A percentile compares a stretch with the other conserved stretches of the same genome.
Conservation (phyloP, 2,888 invertebrate genomes). For the Pediacus dermestoides region DNA sequence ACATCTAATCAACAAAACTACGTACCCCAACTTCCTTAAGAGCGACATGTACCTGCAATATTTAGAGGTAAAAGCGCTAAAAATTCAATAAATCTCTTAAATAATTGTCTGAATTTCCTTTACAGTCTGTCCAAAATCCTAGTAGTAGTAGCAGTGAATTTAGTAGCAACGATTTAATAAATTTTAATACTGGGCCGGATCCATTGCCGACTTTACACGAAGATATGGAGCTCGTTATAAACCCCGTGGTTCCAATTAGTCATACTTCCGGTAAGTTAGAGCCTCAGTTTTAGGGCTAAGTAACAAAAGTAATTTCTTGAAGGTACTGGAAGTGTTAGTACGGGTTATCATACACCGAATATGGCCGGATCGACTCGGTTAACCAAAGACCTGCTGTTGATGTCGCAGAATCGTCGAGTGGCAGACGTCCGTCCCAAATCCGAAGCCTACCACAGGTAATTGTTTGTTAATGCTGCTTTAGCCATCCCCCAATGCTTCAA, state of each 20-base stretch:
- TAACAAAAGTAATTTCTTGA: constrained; percentile 12
- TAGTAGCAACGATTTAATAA: constrained; percentile 44
- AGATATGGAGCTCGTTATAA: constrained; percentile 67
- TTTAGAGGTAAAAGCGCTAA: constrained; percentile 61
- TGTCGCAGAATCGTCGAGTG: constrained; percentile 69
- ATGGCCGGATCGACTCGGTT: constrained; percentile 55
- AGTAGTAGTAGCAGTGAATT: constrained; percentile 45
- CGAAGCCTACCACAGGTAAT: constrained; percentile 66
- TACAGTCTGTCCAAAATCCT: constrained; percentile 43
- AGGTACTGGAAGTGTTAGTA: constrained; percentile 49
- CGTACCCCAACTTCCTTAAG: constrained; percentile 88
- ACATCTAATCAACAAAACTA: constrained; percentile 77
- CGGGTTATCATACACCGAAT: constrained; percentile 51
- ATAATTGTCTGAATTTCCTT: constrained; percentile 13
- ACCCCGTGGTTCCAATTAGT: constrained; percentile 35
- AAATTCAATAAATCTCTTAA: constrained; percentile 5
- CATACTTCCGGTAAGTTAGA: constrained; percentile 44
- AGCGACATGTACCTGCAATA: constrained; percentile 89
- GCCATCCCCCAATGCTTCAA: neutral
- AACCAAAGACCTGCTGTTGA: constrained; percentile 75
- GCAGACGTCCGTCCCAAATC: constrained; percentile 62
- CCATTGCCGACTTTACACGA: constrained; percentile 81
- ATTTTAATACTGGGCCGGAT: constrained; percentile 43
- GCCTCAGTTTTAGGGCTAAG: constrained; percentile 2
- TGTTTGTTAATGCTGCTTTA: constrained; percentile 17